Conservation (phyloP, 2,113 vertebrate species). For the Orycteropus afer region DNA sequence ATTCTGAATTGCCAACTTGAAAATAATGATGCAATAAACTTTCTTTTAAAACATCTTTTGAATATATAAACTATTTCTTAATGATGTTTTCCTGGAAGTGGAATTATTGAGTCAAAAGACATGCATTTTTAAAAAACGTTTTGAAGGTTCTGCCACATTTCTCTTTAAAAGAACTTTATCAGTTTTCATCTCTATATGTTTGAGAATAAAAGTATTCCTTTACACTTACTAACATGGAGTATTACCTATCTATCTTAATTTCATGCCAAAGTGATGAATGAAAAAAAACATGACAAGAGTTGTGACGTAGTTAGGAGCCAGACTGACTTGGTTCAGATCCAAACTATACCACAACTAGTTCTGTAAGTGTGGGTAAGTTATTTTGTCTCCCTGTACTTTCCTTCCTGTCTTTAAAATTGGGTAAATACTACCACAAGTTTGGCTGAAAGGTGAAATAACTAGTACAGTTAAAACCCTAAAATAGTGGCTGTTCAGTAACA, state of each 20-base stretch:
- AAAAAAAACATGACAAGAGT: background rate
- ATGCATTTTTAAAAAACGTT: background rate
- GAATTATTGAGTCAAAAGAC: background rate
- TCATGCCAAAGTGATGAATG: background rate
- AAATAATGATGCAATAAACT: background rate
- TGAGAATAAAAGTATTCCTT: constrained; percentile 6
- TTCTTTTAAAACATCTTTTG: background rate
- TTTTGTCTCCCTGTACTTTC: background rate
- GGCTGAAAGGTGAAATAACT: background rate
- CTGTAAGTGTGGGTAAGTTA: background rate
- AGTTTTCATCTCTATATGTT: background rate
- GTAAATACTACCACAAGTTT: background rate
- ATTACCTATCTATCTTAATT: background rate
- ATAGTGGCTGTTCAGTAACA: background rate
- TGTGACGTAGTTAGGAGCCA: background rate
- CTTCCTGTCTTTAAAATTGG: background rate
- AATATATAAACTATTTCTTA: background rate
- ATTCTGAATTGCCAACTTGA: background rate
- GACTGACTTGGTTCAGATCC: background rate
- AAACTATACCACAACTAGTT: background rate
- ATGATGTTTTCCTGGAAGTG: background rate
- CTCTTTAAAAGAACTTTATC: background rate
- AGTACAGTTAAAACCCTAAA: background rate
- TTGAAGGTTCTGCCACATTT: background rate
- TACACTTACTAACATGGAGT: background rate